Base-by-base conservation (phyloP, 2,113 vertebrate genomes). In the Anhinga rufa region DNA sequence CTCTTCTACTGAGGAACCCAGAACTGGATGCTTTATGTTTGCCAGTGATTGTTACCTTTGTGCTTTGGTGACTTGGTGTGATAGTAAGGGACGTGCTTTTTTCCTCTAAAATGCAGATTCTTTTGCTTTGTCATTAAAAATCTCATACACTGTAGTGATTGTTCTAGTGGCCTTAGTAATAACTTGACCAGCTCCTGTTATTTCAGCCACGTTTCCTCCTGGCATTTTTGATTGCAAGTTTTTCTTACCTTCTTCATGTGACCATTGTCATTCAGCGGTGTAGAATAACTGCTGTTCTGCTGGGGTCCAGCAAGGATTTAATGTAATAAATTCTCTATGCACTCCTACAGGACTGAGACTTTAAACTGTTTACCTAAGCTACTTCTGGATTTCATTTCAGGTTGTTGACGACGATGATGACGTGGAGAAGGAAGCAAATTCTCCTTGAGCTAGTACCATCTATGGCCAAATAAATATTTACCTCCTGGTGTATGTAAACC, bases 341-440 rank as follows among this genome's bases (percentile, higher is more conserved):
- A 32, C 0, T 69, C n/a, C 26, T 44, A 10, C 1, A 1, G 58
- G 71, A n/a, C 58, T 57, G 48, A 75, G 76, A 48, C 34, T 76
- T 88, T 78, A 70, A 74, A 57, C 38, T 82, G 40, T 55, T 97
- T 18, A 38, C 58, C 48, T 91, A 7, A 93, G 60, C 58, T 28
- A 16, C 52, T 83, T 29, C 93, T 93, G 96, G 57, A 14, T 93
- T 72, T 97, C 60, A 40, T 91, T 98, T 92, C 96, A 98, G 98
- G 98, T 98, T 75, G 97, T 98, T 85, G 98, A 98, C 28, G 97
- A 98, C 0, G 97, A 98, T 13, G 96, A 97, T 76, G 96, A 97
- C 51, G 61, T 91, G 90, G 98, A 97, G 95, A 98, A 98, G 95
- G 97, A 98, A 97, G 97, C 91, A 86, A 97, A 98, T 61, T 97